Evolutionary conservation across 2,888 invertebrate species (phyloP).

Genomic region (Drosophila emarginata): DNA sequence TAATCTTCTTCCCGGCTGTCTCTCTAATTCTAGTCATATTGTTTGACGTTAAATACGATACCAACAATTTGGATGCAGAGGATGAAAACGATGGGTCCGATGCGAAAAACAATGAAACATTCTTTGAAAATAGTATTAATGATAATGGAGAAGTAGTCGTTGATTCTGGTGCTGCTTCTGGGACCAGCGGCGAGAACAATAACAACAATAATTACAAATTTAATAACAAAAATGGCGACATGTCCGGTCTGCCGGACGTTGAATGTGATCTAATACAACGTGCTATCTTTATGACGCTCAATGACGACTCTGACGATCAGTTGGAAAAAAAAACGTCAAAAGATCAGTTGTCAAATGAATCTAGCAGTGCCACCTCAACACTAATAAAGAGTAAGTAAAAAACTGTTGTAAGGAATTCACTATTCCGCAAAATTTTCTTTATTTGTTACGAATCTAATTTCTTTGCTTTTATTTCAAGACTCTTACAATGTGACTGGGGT

Average conservation of each 20-base stretch:
- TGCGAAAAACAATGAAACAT: constrained; percentile 68
- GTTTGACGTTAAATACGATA: constrained; percentile 69
- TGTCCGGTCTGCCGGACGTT: constrained; percentile 44
- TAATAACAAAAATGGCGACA: constrained; percentile 58
- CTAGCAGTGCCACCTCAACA: constrained; percentile 39
- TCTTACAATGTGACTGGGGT: background rate
- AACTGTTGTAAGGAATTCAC: background rate
- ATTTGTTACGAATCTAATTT: no score
- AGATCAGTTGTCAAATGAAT: constrained; percentile 44
- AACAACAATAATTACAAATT: constrained; percentile 58
- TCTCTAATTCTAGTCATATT: constrained; percentile 48
- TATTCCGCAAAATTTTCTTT: no score
- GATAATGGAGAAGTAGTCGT: constrained; percentile 14
- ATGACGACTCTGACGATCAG: constrained; percentile 39
- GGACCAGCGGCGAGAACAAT: constrained; percentile 53
- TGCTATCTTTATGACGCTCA: constrained; percentile 67
- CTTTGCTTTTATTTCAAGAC: background rate
- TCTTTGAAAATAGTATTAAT: constrained; percentile 69
- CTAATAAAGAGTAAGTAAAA: constrained; percentile 41
- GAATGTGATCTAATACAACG: constrained; percentile 66
- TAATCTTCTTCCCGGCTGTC: no score
- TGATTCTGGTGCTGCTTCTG: background rate
- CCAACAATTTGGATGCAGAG: constrained; percentile 65
- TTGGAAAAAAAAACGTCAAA: constrained; percentile 8
- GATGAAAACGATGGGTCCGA: constrained; percentile 71